Percentiles rank a stretch among this genome's conserved stretches.
phyloP scores from a whole-genome alignment of 2,888 invertebrate genomes.

The Argynnis bischoffii region DNA sequence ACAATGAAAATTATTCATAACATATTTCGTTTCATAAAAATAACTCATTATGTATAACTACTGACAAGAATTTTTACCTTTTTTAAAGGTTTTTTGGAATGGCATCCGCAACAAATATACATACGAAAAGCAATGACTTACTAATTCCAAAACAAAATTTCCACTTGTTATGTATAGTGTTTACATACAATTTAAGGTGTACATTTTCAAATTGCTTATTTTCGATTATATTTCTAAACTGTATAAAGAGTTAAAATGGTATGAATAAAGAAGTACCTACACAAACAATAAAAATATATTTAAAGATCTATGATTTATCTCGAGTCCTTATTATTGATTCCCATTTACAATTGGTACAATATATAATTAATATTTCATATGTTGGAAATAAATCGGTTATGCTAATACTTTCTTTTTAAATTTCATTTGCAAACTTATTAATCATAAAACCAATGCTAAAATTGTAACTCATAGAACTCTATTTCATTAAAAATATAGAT shows the following conservation, averaged over 20 bases:
- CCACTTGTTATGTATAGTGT: constrained; percentile 11
- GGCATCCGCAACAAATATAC: constrained; percentile 66
- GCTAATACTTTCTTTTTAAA: too few relatives aligned
- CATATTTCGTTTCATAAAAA: constrained; percentile 59
- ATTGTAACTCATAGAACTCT: not conserved
- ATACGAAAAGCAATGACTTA: constrained; percentile 42
- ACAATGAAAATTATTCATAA: constrained; percentile 69
- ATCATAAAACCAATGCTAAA: constrained; percentile 10
- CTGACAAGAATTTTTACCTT: constrained; percentile 80
- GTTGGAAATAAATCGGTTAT: too few relatives aligned
- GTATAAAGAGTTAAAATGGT: constrained; percentile 3
- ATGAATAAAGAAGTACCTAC: constrained; percentile 1
- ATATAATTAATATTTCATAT: too few relatives aligned
- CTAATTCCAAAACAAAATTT: constrained; percentile 26
- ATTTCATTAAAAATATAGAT: constrained; percentile 4
- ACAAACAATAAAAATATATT: not conserved
- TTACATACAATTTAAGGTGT: constrained; percentile 1
- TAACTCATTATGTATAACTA: constrained; percentile 66
- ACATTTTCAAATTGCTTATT: constrained; percentile 12
- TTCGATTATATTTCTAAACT: constrained; percentile 8
- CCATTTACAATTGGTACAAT: constrained; percentile 3
- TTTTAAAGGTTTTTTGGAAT: constrained; percentile 77
- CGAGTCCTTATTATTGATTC: constrained; percentile 3
- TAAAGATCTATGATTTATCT: constrained; percentile 6
- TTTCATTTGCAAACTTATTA: not conserved